Evolutionary conservation across 2,888 invertebrate genomes (phyloP).

Genomic region (Xestia sexstrigata): DNA sequence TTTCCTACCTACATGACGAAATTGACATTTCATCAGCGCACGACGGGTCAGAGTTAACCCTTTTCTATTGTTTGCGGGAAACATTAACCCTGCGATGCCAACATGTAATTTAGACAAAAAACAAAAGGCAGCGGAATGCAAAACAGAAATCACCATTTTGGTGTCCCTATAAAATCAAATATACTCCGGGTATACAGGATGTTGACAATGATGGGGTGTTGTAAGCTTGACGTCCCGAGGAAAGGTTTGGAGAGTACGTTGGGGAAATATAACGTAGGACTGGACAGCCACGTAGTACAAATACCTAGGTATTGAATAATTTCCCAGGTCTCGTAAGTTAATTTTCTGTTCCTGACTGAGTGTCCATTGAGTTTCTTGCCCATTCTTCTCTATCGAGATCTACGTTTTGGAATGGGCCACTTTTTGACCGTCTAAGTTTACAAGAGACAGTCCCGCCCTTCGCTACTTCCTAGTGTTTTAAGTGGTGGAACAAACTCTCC

Average conservation of each 20-base stretch:
- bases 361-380: too few relatives aligned
- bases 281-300: not conserved
- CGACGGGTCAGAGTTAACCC: not conserved
- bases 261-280: not conserved
- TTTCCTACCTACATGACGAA: not conserved
- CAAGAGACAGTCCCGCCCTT: too few relatives aligned
- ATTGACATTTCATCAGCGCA: conserved; percentile 34
- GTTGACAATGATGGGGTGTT: not conserved
- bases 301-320: not conserved
- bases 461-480: too few relatives aligned
- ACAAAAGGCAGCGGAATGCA: conserved; percentile 39
- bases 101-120: conserved; percentile 35
- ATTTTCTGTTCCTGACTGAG: too few relatives aligned
- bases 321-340: not conserved
- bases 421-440: too few relatives aligned
- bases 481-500: too few relatives aligned
- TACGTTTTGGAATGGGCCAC: too few relatives aligned
- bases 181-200: conserved; percentile 5
- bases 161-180: conserved; percentile 53
- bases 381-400: too few relatives aligned
- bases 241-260: not conserved
- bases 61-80: conserved; percentile 28
- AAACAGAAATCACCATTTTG: conserved; percentile 37
- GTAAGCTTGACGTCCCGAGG: not conserved
- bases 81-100: conserved; percentile 26